A percentile compares a stretch with the other conserved stretches of the same genome.
Conservation (phyloP, 2,113 vertebrate genomes). For the Ivindomyrus marchei region DNA sequence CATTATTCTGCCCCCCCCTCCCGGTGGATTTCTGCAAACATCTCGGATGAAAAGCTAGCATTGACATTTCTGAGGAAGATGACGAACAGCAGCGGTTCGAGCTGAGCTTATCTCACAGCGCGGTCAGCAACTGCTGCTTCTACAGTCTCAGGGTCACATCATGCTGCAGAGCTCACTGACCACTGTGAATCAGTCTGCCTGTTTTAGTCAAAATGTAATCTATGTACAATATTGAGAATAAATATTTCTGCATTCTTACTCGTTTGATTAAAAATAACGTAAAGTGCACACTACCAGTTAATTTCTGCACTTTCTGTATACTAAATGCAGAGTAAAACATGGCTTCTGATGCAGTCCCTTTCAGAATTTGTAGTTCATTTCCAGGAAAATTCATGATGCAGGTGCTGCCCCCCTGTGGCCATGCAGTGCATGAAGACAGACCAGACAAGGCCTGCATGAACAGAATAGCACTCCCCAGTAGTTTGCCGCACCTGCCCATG, state of each 20-base stretch:
- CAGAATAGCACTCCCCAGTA: background rate
- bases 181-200: background rate
- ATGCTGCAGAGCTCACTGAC: no score
- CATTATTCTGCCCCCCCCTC: no score
- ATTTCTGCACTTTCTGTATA: background rate
- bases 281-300: background rate
- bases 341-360: background rate
- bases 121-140: no score
- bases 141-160: background rate
- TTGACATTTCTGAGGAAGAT: background rate
- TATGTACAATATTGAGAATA: background rate
- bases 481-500: background rate
- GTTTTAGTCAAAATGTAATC: background rate
- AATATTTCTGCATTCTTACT: background rate
- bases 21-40: no score
- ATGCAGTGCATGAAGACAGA: conserved; percentile 49
- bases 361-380: background rate
- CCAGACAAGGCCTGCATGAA: conserved; percentile 35
- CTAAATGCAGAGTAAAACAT: background rate
- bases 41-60: background rate
- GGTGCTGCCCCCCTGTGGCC: conserved; percentile 58
- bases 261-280: background rate
- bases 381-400: conserved; percentile 58
- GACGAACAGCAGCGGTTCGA: background rate
- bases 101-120: no score